Percentiles rank a stretch among this genome's conserved stretches.
phyloP scores from a whole-genome alignment of 23 tunicate species.

The Diplosoma virens region DNA sequence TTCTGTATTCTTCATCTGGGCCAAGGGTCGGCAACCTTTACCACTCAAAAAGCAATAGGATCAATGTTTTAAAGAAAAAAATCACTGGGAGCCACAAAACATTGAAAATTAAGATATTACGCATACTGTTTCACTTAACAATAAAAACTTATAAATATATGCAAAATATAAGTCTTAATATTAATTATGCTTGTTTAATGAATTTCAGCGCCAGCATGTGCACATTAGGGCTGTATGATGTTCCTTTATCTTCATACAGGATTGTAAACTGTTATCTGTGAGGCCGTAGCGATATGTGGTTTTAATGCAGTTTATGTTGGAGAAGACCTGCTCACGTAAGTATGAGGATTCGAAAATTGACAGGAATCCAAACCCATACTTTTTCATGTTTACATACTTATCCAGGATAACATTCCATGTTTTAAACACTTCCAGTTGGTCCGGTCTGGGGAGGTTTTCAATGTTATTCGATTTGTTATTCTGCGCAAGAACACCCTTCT shows the following conservation, averaged over 20 bases:
- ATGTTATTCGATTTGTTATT: slow-evolving; percentile 20
- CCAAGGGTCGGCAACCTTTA: slow-evolving; percentile 24
- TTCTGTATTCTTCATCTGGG: too few species aligned
- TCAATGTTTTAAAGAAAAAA: slow-evolving; percentile 7
- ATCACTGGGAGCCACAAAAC: slow-evolving; percentile 12
- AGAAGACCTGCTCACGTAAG: slow-evolving; percentile 30
- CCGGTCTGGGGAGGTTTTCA: slow-evolving; percentile 36
- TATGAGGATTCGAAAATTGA: slow-evolving; percentile 34
- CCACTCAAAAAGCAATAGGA: slow-evolving; percentile 1
- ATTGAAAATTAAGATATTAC: neutral
- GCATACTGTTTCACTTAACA: neutral
- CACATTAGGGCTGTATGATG: too few species aligned
- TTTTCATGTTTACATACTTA: neutral
- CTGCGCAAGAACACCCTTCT: slow-evolving; percentile 37
- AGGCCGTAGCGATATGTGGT: slow-evolving; percentile 21
- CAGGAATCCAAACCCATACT: slow-evolving; percentile 2
- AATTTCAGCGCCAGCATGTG: too few species aligned
- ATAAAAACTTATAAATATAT: neutral
- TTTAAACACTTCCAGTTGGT: slow-evolving; percentile 23
- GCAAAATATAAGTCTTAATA: neutral
- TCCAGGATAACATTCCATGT: slow-evolving; percentile 32
- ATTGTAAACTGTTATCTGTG: slow-evolving; percentile 29
- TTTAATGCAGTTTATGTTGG: slow-evolving; percentile 31
- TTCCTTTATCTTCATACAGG: slow-evolving; percentile 30
- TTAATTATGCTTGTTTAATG: too few species aligned